These are phyloP conservation scores for Origma solitaria DNA, from an alignment of 2,113 vertebrate genomes.

Conservation along the genomic window DNA sequence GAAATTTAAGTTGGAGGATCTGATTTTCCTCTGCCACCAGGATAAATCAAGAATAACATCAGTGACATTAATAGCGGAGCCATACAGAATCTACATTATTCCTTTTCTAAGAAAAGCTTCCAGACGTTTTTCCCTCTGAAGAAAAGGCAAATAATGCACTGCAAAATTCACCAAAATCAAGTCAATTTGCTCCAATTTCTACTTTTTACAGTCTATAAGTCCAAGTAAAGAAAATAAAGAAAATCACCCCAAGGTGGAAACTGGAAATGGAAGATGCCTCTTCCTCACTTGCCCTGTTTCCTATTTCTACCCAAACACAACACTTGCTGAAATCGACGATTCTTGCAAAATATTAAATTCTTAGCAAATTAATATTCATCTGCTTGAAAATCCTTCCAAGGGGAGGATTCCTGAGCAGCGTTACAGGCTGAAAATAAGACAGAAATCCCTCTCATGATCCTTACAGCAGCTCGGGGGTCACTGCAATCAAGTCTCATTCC, in stretches of 20 bases:
- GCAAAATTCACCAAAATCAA: neutral
- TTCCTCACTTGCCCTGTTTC: neutral
- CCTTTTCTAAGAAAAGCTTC: neutral
- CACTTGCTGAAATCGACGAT: neutral
- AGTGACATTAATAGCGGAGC: neutral
- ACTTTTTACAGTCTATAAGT: neutral
- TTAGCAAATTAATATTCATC: neutral
- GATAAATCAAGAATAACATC: conserved; percentile 2
- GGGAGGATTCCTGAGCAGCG: neutral
- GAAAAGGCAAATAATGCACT: neutral
- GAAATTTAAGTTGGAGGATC: neutral
- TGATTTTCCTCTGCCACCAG: neutral
- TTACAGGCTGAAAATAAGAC: neutral
- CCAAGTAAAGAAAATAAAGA: neutral
- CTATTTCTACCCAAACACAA: neutral
- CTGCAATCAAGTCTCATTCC: neutral
- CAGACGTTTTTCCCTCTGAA: neutral
- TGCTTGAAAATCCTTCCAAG: neutral
- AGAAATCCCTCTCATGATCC: neutral
- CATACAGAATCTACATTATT: neutral
- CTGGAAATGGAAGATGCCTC: neutral
- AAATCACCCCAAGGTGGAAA: neutral
- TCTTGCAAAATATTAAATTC: neutral
- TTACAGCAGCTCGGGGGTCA: neutral
- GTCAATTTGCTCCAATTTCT: neutral